Percentiles rank a stretch among this genome's conserved stretches.
Conservation (phyloP, 2,113 vertebrate species). For the Miniopterus natalensis region DNA sequence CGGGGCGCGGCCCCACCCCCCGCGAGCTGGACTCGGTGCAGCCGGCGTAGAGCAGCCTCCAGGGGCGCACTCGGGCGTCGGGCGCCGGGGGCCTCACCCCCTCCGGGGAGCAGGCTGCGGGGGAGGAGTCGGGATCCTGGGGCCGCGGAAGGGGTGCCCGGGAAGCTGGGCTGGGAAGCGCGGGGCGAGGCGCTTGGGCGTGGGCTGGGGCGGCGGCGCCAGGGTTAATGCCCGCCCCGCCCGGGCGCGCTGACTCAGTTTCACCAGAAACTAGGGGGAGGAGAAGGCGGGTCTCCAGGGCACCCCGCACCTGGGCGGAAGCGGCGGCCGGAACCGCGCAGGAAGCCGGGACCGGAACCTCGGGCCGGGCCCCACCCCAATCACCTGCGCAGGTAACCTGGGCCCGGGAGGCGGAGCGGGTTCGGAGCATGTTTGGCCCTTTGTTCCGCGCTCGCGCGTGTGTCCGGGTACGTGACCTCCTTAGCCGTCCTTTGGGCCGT, state of each 20-base stretch:
- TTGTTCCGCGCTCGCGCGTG: slow-evolving; percentile 13
- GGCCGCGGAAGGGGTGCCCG: not conserved
- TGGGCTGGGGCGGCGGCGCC: slow-evolving; percentile 66
- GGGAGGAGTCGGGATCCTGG: not conserved
- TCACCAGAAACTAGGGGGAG: slow-evolving; percentile 77
- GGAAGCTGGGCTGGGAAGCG: not conserved
- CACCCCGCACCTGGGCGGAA: not conserved
- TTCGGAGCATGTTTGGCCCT: slow-evolving; percentile 34
- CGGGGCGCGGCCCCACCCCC: not conserved
- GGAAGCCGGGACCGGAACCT: slow-evolving; percentile 64
- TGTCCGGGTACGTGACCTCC: slow-evolving; percentile 51
- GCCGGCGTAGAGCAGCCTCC: not conserved
- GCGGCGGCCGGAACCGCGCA: not conserved
- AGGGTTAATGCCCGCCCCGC: slow-evolving; percentile 76
- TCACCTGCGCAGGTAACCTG: slow-evolving; percentile 79
- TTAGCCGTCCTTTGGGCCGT: not conserved
- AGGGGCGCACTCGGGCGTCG: not conserved
- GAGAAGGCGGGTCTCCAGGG: not conserved
- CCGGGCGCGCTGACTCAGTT: slow-evolving; percentile 77
- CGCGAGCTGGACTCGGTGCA: not conserved
- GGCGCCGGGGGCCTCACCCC: not conserved
- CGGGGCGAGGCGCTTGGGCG: slow-evolving; percentile 43
- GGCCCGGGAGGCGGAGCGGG: not conserved
- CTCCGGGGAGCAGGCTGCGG: not conserved
- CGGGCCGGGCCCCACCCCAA: slow-evolving; percentile 49